Base-by-base conservation (phyloP, 2,888 invertebrate genomes). In the Cotesia congregata region DNA sequence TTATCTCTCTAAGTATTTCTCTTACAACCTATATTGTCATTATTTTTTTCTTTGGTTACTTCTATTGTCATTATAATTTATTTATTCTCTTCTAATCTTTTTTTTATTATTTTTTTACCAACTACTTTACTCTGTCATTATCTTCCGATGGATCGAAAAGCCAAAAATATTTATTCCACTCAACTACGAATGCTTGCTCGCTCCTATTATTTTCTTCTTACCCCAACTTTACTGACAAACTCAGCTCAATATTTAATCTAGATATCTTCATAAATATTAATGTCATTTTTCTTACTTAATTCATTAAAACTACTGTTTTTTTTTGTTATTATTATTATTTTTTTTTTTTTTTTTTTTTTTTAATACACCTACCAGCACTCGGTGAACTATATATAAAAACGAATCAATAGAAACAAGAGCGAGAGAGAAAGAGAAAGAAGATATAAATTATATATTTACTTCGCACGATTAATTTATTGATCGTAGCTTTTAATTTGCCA, bases 11-110 rank as follows among this genome's bases (percentile, higher is more conserved):
- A 1, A 17, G 1, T 17, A 78, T 81, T 81, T 81, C 80, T 81
- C 80, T 80, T 82, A 77, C 72, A 30, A 68, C 75, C 67, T 67
- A 30, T 61, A n/a, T 69, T 78, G 75, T 77, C 78, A 77, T 80
- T 74, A 64, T 64, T 77, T 80, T 78, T 81, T 82, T 77, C 82
- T 80, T 82, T 50, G 20, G 82, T 82, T 81, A 78, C 74, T 78
- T 74, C 74, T 76, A 80, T 78, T 79, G 73, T 79, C 80, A 72
- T 75, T 77, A 77, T 65, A 50, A 50, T 77, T 77, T 79, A 12
- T 61, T 70, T 30, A 41, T 70, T 41, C 67, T 78, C 75, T 67
- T 59, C 67, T 75, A 17, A 60, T 60, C 75, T 81, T 82, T 12
- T 61, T 20, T n/a, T 59, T 41, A 30, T 70, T 38, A 12, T 71